Conservation (phyloP, 2,113 vertebrate genomes). For the Anhinga anhinga region DNA sequence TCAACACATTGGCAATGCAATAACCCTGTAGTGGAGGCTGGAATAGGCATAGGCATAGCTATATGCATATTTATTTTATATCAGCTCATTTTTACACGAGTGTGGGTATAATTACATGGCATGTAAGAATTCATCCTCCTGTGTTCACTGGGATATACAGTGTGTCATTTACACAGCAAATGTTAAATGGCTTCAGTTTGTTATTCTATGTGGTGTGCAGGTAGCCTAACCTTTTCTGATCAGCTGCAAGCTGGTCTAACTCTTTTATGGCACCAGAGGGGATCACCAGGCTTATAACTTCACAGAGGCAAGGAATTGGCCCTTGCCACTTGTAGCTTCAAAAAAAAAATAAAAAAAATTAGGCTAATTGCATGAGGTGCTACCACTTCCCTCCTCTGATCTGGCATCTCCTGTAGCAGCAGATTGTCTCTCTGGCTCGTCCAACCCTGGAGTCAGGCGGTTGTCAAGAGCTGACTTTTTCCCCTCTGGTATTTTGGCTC, state of each 20-base stretch:
- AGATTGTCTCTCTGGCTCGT: conserved; percentile 50
- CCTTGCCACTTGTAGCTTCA: conserved; percentile 1
- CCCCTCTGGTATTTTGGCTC: conserved; percentile 60
- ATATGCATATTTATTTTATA: conserved; percentile 7
- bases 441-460: conserved; percentile 18
- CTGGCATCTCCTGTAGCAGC: conserved; percentile 35
- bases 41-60: neutral
- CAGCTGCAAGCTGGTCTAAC: neutral
- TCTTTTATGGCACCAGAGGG: neutral
- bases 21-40: neutral
- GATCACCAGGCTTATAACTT: neutral
- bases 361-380: neutral
- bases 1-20: conserved; percentile 15
- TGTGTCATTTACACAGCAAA: neutral
- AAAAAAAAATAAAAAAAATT: neutral
- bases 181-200: neutral
- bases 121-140: neutral
- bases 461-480: conserved; percentile 37
- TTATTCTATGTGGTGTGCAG: neutral
- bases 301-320: neutral
- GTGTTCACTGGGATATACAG: neutral
- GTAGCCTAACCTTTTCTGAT: neutral
- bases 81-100: neutral
- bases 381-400: neutral
- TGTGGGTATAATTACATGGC: neutral